These are phyloP conservation scores for Sceliomorpha sp. DNA, from an alignment of 2,888 invertebrate species.

Conservation along the genomic window DNA sequence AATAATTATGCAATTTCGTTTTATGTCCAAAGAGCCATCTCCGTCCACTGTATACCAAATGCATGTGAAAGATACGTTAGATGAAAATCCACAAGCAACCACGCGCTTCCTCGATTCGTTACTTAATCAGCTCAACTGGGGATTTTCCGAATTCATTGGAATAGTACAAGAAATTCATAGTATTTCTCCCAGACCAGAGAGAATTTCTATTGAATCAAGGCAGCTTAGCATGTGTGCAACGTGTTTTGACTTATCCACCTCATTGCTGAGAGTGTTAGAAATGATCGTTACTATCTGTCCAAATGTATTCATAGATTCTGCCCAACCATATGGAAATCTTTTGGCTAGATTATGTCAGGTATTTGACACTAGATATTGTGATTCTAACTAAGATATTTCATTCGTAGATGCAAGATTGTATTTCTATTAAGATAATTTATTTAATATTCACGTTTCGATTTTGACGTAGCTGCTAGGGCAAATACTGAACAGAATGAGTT, in stretches of 20 bases:
- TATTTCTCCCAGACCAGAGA: constrained; percentile 82
- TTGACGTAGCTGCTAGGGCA: constrained; percentile 86
- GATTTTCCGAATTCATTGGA: constrained; percentile 92
- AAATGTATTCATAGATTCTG: constrained; percentile 84
- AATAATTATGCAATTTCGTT: constrained; percentile 2
- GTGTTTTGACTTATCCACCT: constrained; percentile 90
- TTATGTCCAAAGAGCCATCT: constrained; percentile 83
- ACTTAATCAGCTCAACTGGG: constrained; percentile 92
- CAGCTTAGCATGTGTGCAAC: constrained; percentile 89
- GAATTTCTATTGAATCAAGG: constrained; percentile 86
- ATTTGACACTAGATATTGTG: constrained; percentile 11
- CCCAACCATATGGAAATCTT: constrained; percentile 85
- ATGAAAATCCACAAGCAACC: constrained; percentile 84
- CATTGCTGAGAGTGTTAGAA: constrained; percentile 88
- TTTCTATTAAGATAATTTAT: no score
- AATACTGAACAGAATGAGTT: constrained; percentile 88
- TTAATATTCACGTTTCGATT: no score
- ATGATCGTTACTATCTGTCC: constrained; percentile 87
- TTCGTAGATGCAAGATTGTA: no score
- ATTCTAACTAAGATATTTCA: constrained; percentile 6
- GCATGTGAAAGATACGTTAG: constrained; percentile 84
- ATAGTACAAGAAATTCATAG: constrained; percentile 91
- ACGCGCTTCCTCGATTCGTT: constrained; percentile 88
- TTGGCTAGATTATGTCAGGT: constrained; percentile 87
- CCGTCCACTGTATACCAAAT: constrained; percentile 85